Evolutionary conservation across 2,113 vertebrate genomes (phyloP).

Genomic region (Circaetus cinerascens): DNA sequence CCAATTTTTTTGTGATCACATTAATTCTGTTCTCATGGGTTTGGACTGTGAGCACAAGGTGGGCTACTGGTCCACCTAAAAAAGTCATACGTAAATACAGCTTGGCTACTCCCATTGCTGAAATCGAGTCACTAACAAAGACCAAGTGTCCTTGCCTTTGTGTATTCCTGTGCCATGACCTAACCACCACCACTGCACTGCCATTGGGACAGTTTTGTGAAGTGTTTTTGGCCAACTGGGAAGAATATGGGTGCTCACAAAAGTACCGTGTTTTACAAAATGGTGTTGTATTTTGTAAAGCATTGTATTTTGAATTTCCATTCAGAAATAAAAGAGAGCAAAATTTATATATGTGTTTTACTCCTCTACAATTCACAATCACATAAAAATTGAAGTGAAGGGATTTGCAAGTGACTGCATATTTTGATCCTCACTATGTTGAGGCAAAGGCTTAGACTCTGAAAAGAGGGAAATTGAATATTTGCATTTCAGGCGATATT

Average conservation of each 20-base stretch:
- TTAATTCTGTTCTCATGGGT: neutral
- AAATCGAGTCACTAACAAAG: neutral
- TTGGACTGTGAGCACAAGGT: neutral
- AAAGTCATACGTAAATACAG: neutral
- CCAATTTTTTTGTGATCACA: neutral
- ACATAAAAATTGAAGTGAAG: neutral
- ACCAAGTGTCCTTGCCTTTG: neutral
- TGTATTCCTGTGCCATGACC: neutral
- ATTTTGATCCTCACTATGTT: neutral
- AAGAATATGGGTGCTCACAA: neutral
- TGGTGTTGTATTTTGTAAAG: neutral
- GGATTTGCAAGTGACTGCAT: neutral
- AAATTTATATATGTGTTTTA: neutral
- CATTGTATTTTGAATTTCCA: neutral
- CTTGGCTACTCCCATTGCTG: neutral
- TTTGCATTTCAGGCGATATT: neutral
- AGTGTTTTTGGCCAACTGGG: neutral
- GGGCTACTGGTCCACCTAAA: neutral
- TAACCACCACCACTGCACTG: rapidly evolving
- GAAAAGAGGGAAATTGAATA: neutral
- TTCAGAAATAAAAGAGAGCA: neutral
- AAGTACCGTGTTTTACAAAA: neutral
- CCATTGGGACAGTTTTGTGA: neutral
- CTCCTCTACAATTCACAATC: neutral
- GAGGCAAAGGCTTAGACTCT: neutral